Base-by-base conservation (phyloP, 2,797 vertebrate species). In the Takifugu rubripes region DNA sequence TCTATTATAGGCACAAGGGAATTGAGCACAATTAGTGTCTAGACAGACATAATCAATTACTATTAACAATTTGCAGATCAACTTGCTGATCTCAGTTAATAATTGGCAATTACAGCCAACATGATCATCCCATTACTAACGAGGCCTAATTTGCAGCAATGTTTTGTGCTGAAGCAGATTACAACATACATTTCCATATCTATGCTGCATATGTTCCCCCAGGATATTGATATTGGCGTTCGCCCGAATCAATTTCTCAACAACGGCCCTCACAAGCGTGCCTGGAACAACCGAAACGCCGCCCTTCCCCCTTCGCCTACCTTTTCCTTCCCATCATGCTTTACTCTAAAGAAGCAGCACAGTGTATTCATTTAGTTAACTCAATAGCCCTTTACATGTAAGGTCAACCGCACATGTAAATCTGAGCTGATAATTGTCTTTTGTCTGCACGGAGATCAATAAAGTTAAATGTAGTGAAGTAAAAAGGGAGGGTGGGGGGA, bases 331-430 rank as follows among this genome's bases (percentile, higher is more conserved):
- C 80, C 67, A 72, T 86, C 87, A 85, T 87, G 85, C 87, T 92
- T 92, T 83, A 81, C 87, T 86, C 87, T 87, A 90, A 88, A 86
- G 90, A 92, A 44, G 17, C 16, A 90, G 82, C 72, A 63, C 89
- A 87, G 90, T 90, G 92, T 91, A 93, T 92, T 94, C 91, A 91
- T 91, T 91, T 88, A 91, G 92, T 87, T 87, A 91, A 93, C 91
- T 93, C 92, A 91, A 93, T 93, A 92, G 91, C 90, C 90, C 88
- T 90, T 90, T 90, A 92, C 91, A 92, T 89, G 91, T 87, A 89
- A 90, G 93, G 92, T 93, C 91, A 93, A 87, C 90, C 88, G 84
- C 90, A 88, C 92, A 92, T 94, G 92, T 93, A 94, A 95, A 94
- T 94, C 90, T 89, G 88, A 91, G 82, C 87, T 85, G 88, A 92